Conservation (phyloP, 2,888 invertebrate species). For the Lithophane socia region DNA sequence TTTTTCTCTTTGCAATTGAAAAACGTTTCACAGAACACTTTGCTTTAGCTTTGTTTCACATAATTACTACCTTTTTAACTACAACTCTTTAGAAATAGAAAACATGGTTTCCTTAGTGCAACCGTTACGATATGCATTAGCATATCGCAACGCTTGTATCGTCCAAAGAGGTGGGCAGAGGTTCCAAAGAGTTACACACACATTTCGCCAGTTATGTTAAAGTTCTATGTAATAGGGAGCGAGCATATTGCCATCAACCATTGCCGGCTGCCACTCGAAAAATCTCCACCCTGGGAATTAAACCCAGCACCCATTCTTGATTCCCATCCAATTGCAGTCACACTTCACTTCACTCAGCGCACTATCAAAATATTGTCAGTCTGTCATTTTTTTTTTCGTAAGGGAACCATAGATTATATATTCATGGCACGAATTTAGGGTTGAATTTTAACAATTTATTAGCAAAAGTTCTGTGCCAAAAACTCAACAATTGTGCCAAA, state of each 20-base stretch:
- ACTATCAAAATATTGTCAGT: no score
- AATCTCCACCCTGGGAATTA: no score
- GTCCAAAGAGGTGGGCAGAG: not conserved
- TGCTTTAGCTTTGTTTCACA: not conserved
- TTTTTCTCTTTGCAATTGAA: conserved; percentile 3
- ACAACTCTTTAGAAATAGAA: conserved; percentile 5
- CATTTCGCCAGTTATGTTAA: not conserved
- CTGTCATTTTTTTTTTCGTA: no score
- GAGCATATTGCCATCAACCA: not conserved
- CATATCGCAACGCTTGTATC: not conserved
- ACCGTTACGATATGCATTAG: no score
- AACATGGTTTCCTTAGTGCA: not conserved
- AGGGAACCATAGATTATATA: no score
- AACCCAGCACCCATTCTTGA: not conserved
- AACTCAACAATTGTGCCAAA: no score
- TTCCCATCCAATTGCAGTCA: not conserved
- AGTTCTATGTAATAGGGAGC: not conserved
- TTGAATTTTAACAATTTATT: no score
- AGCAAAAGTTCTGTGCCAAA: no score
- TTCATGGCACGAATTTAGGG: no score
- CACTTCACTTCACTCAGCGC: not conserved
- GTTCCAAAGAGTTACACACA: not conserved
- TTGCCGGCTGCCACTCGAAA: no score
- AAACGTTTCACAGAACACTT: not conserved
- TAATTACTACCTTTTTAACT: conserved; percentile 14